phyloP scores from a whole-genome alignment of 2,113 vertebrate species.

The Xyliphius kryptos region DNA sequence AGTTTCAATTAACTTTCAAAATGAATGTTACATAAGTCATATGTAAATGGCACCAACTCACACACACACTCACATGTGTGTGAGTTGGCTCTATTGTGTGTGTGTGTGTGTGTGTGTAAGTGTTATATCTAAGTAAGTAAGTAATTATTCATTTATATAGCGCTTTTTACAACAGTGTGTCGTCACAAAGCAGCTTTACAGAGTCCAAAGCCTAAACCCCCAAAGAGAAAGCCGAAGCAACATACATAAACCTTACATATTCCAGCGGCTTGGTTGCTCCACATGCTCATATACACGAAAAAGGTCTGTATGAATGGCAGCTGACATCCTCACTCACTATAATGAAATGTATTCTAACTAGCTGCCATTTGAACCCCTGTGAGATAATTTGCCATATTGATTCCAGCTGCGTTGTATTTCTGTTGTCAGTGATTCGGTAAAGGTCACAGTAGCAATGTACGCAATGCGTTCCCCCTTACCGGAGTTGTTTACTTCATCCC shows the following conservation, averaged over 20 bases:
- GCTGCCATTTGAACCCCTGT: constrained; percentile 57
- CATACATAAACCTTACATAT: constrained; percentile 9
- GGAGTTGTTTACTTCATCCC: constrained; percentile 60
- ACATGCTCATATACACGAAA: not conserved
- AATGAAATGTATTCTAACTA: constrained; percentile 56
- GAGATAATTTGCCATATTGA: constrained; percentile 66
- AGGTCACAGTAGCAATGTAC: constrained; percentile 54
- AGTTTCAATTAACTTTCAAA: too few relatives aligned
- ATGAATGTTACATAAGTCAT: too few relatives aligned
- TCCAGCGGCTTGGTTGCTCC: not conserved
- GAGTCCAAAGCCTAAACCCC: too few relatives aligned
- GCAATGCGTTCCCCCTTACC: constrained; percentile 53
- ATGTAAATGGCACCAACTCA: too few relatives aligned
- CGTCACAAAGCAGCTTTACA: too few relatives aligned
- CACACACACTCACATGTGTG: too few relatives aligned
- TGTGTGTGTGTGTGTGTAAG: too few relatives aligned
- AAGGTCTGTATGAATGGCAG: constrained; percentile 4
- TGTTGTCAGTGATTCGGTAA: constrained; percentile 61
- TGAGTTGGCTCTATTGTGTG: too few relatives aligned
- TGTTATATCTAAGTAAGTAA: too few relatives aligned
- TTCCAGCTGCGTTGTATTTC: constrained; percentile 50
- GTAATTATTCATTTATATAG: too few relatives aligned
- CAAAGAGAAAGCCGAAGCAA: too few relatives aligned
- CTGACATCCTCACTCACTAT: constrained; percentile 9
- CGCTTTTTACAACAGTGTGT: too few relatives aligned